phyloP scores from a whole-genome alignment of 2,888 invertebrate species.

The Tridacna crocea region DNA sequence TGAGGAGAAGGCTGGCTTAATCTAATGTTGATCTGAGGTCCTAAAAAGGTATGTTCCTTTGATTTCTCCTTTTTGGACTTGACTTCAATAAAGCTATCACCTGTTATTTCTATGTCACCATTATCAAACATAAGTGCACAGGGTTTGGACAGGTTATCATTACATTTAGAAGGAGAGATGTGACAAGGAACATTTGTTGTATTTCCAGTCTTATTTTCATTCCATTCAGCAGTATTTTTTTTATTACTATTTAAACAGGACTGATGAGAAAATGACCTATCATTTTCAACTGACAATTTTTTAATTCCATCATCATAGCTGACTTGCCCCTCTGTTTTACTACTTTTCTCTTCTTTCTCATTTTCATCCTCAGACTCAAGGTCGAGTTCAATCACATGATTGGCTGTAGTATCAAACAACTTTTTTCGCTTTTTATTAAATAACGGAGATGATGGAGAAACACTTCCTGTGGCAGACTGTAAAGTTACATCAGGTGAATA shows the following conservation, averaged over 20 bases:
- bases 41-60: neutral
- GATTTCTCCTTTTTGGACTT: neutral
- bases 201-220: too few species aligned
- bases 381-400: neutral
- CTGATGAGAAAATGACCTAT: too few species aligned
- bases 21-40: neutral
- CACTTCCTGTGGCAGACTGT: neutral
- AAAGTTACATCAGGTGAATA: neutral
- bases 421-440: conserved; percentile 16
- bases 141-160: too few species aligned
- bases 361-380: neutral
- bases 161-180: too few species aligned
- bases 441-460: conserved; percentile 8
- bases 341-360: neutral
- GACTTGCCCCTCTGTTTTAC: too few species aligned
- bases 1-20: too few species aligned
- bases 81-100: conserved; percentile 60
- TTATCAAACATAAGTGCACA: conserved; percentile 14
- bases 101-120: conserved; percentile 66
- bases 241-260: too few species aligned
- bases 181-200: too few species aligned
- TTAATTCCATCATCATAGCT: too few species aligned
- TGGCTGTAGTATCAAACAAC: neutral
- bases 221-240: too few species aligned
- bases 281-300: too few species aligned